Evolutionary conservation across 35 echinoderm and acorn worm genomes (phyloP).

Genomic region (Eucidaris tribuloides): DNA sequence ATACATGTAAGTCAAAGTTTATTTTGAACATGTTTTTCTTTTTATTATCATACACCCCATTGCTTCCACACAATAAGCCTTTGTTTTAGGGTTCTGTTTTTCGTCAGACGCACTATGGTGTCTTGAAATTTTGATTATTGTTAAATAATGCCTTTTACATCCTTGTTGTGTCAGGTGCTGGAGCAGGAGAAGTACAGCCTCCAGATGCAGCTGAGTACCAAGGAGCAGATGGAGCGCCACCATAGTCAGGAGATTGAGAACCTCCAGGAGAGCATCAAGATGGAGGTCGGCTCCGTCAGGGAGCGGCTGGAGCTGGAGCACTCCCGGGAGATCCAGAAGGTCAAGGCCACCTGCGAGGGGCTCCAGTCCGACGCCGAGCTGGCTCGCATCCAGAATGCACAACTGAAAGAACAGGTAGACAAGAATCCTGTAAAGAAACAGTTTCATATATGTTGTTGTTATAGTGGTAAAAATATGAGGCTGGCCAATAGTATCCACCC

Average conservation of each 20-base stretch:
- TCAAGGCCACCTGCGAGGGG: constrained; percentile 20
- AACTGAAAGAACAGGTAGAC: constrained; percentile 75
- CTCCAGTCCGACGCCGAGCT: constrained; percentile 59
- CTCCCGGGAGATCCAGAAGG: constrained; percentile 52
- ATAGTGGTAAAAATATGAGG: not conserved
- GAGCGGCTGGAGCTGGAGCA: constrained; percentile 49
- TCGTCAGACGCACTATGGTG: no score
- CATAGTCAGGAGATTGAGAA: constrained; percentile 39
- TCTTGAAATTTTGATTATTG: not conserved
- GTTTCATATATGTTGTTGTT: not conserved
- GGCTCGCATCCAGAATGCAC: constrained; percentile 56
- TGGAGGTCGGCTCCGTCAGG: constrained; percentile 21
- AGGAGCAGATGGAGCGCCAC: constrained; percentile 66
- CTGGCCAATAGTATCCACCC: no score
- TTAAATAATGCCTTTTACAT: not conserved
- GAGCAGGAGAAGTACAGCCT: constrained; percentile 88
- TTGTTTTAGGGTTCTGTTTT: no score
- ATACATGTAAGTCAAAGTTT: no score
- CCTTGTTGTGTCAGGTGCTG: constrained; percentile 36
- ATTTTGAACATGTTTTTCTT: no score
- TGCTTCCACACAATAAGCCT: no score
- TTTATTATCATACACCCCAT: no score
- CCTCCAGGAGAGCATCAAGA: constrained; percentile 43
- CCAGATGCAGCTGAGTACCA: constrained; percentile 59
- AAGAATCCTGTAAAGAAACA: not conserved